Base-by-base conservation (phyloP, 2,113 vertebrate genomes). In the Mus musculus region DNA sequence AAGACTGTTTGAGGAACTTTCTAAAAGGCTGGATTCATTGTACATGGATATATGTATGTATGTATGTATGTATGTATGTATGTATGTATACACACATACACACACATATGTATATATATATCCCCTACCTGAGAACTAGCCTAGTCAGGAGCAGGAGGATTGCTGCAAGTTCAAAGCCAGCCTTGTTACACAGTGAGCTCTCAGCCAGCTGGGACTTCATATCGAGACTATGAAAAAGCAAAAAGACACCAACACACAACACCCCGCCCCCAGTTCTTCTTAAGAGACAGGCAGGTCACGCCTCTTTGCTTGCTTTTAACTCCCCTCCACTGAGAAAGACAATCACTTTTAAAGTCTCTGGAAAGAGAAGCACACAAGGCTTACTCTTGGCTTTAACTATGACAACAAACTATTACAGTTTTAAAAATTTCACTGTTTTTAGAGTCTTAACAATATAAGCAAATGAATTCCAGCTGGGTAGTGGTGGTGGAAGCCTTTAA, bases 351-450 rank as follows among this genome's bases (percentile, higher is more conserved):
- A 24, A 4, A 30, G 65, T 56, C 39, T 78, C 19, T 78, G 30
- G 56, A 24, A 77, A 33, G 81, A 95, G 42, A 42, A 46, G 7
- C 36, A 80, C 36, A 65, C 76, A 89, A 82, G 75, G 39, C n/a
- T 90, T 78, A 85, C 1, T 90, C 12, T 42, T 52, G 30, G 46
- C 54, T 82, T 6, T 42, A 42, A 91, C 22, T 7, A 77, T 91
- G 10, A 63, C 69, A 54, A 80, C 12, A 72, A 90, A 69, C 14
- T 49, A 3, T 16, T 30, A n/a, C 61, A 24, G 33, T 88, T 91
- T 91, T 86, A 81, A 71, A 93, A 90, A 73, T 56, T 56, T 67
- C 11, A 95, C 17, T 19, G 54, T 73, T 94, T 94, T 88, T 78
- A 80, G 85, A 63, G 49, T 71, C 17, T 77, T 73, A 89, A 89